Conservation (phyloP, 2,113 vertebrate species). For the Xenotilapia flavipinnis region DNA sequence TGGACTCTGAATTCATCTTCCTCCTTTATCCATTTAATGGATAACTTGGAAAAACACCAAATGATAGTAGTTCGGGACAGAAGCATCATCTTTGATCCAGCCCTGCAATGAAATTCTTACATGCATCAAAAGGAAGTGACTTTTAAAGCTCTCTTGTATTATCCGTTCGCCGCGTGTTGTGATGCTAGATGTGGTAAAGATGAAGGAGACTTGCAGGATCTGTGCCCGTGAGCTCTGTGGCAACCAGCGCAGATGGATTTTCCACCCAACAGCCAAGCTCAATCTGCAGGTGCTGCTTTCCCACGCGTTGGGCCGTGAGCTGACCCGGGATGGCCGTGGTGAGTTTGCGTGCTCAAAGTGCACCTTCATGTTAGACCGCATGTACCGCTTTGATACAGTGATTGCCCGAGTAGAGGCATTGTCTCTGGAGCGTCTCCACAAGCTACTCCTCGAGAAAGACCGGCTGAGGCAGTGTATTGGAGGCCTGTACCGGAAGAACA, state of each 20-base stretch:
- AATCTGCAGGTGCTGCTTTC: constrained; percentile 90
- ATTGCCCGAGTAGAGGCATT: constrained; percentile 89
- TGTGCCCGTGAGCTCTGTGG: constrained; percentile 88
- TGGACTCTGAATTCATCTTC: background rate
- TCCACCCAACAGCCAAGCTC: constrained; percentile 82
- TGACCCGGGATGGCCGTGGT: constrained; percentile 81
- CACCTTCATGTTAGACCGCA: constrained; percentile 90
- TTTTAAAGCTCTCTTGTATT: background rate
- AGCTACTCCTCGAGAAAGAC: constrained; percentile 87
- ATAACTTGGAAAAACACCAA: background rate
- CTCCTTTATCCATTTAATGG: background rate
- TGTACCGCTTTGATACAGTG: constrained; percentile 92
- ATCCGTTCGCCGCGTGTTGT: background rate
- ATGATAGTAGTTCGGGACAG: background rate
- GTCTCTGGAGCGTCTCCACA: constrained; percentile 87
- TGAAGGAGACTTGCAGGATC: constrained; percentile 86
- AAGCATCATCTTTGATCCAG: background rate
- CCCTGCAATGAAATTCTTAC: background rate
- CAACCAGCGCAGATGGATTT: constrained; percentile 94
- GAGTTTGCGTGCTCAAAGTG: constrained; percentile 96
- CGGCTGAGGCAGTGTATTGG: constrained; percentile 85
- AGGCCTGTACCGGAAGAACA: constrained; percentile 82
- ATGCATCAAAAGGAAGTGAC: background rate
- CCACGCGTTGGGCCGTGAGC: constrained; percentile 81
- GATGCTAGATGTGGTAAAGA: constrained; percentile 57